Evolutionary conservation across 1,140 invertebrate species (phyloP), one percentile per base, ranked within the genome.

Genomic region (Metaphire vulgaris): DNA sequence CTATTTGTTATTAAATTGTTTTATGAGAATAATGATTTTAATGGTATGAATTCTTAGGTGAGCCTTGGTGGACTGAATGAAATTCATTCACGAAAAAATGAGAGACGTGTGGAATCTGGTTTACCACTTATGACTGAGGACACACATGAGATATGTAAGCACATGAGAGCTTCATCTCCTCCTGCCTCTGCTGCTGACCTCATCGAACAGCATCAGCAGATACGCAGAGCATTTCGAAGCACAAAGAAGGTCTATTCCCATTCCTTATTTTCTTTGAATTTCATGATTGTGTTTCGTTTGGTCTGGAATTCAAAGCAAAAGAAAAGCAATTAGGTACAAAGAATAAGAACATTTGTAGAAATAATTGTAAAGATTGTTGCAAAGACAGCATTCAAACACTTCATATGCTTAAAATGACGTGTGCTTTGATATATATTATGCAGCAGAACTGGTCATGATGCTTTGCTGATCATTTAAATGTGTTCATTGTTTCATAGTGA

Each of bases 141-240:
- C 85, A 96, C 95, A 12, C 89, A 97, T 78, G 93, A 97, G 88
- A 34, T 98, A 14, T 92, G 94, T 0, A 91, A 91, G 82, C 91
- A 90, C 67, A 98, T 99, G 95, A 87, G 96, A 82, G 92, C 97
- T 0, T 95, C 95, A 73, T 97, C 95, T 26, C 96, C 96, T 30
- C 96, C 96, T 16, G 92, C 93, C 0, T 95, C 92, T 87, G 94
- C 94, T 56, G 91, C 92, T 31, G 96, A 98, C 86, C 90, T 97
- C 77, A 87, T 97, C 69, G 95, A 98, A 74, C 83, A 84, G 66
- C 83, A 85, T 73, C 81, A 83, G 30, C 83, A 83, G 12, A 76
- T 79, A 2, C 67, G 81, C 30, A 80, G 80, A 26, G 75, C 34
- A 78, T 30, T 70, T 71, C 70, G 33, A 71, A 74, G 72, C 33